A percentile compares a stretch with the other conserved stretches of the same genome.
Conservation (phyloP, 92 coral and sea anemone species). For the Ricordea florida region DNA sequence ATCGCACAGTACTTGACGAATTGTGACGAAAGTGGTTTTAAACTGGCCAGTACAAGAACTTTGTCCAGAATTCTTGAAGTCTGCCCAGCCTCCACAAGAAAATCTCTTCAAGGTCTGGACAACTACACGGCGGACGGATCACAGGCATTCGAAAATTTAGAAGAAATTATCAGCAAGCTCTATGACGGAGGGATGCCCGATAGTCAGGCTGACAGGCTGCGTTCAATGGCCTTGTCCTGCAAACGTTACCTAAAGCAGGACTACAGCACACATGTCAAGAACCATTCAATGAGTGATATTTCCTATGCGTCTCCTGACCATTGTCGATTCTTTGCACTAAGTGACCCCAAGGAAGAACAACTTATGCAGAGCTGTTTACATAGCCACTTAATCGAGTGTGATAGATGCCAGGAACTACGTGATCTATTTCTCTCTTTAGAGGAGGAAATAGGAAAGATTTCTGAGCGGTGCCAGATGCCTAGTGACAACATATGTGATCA, state of each 20-base stretch:
- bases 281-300: not conserved
- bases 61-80: conserved; percentile 1
- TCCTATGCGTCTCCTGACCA: conserved; percentile 12
- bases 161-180: conserved; percentile 6
- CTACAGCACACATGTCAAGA: conserved; percentile 19
- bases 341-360: conserved; percentile 3
- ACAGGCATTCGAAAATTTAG: conserved; percentile 22
- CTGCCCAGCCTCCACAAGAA: conserved; percentile 5
- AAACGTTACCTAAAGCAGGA: conserved; percentile 9
- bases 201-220: not conserved
- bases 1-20: conserved; percentile 6
- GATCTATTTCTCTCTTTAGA: not conserved
- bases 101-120: conserved; percentile 5
- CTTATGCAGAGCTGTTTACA: not conserved
- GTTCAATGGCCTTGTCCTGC: conserved; percentile 3
- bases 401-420: conserved; percentile 15
- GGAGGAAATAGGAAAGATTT: not conserved
- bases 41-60: conserved; percentile 4
- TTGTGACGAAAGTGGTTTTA: not conserved
- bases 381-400: conserved; percentile 7
- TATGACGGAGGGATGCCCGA: conserved; percentile 15
- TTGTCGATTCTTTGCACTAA: conserved; percentile 18
- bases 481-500: not conserved
- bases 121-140: conserved; percentile 18
- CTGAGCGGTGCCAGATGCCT: not conserved